Conservation (phyloP, 2,113 vertebrate species). For the Scopus umbretta region DNA sequence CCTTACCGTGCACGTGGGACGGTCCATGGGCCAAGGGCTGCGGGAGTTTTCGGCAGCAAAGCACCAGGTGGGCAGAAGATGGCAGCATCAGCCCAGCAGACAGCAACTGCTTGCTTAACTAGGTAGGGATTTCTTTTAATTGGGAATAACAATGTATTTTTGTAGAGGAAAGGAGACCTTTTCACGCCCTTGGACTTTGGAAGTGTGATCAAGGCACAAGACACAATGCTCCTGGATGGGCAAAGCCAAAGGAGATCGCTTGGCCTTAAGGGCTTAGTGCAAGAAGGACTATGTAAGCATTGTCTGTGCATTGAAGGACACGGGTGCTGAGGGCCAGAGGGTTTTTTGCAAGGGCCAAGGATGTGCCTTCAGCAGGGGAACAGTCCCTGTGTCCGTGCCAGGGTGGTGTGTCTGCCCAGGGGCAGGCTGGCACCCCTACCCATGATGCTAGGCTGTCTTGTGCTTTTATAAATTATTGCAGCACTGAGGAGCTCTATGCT, state of each 20-base stretch:
- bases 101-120: fast-evolving
- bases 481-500: not conserved
- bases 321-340: not conserved
- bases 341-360: no score
- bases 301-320: fast-evolving
- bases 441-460: not conserved
- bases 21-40: not conserved
- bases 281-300: fast-evolving
- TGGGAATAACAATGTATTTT: fast-evolving
- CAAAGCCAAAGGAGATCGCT: not conserved
- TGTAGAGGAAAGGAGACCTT: not conserved
- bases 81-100: slow-evolving; percentile 38
- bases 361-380: not conserved
- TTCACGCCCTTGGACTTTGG: not conserved
- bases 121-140: fast-evolving
- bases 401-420: not conserved
- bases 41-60: not conserved
- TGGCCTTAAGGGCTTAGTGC: not conserved
- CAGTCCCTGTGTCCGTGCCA: not conserved
- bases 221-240: fast-evolving
- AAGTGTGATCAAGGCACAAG: not conserved
- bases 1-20: fast-evolving
- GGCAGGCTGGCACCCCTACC: not conserved
- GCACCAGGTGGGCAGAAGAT: not conserved
- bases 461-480: not conserved